Percentiles rank a stretch among this genome's conserved stretches.
Conservation (phyloP, 2,888 invertebrate genomes). For the Nephrotoma guestfalica region DNA sequence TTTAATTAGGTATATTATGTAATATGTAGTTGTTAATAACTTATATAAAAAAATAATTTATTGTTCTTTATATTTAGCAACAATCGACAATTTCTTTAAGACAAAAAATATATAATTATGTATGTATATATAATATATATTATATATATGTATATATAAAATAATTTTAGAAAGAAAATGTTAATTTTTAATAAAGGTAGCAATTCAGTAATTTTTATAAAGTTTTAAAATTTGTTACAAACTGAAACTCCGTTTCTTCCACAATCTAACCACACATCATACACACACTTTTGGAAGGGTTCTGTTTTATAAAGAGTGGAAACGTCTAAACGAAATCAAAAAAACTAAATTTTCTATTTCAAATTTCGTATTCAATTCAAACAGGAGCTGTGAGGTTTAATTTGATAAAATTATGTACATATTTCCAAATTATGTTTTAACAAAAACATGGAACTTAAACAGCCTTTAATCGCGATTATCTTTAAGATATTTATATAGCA, state of each 20-base stretch:
- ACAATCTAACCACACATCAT: neutral
- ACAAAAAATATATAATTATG: neutral
- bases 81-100: neutral
- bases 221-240: neutral
- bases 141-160: too few species aligned
- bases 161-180: neutral
- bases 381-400: neutral
- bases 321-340: neutral
- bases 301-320: neutral
- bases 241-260: neutral
- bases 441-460: neutral
- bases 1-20: neutral
- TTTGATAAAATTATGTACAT: neutral
- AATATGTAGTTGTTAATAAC: neutral
- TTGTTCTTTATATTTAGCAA: neutral
- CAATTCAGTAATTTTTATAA: neutral
- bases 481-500: neutral
- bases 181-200: neutral
- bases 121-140: too few species aligned
- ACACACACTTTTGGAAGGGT: neutral
- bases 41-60: neutral
- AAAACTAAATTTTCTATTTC: neutral
- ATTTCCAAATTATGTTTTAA: neutral
- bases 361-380: neutral
- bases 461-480: neutral